Percentiles rank a stretch among this genome's conserved stretches.
Evolutionary conservation across 2,888 invertebrate species (phyloP).

Genomic region (Syrphus vitripennis): DNA sequence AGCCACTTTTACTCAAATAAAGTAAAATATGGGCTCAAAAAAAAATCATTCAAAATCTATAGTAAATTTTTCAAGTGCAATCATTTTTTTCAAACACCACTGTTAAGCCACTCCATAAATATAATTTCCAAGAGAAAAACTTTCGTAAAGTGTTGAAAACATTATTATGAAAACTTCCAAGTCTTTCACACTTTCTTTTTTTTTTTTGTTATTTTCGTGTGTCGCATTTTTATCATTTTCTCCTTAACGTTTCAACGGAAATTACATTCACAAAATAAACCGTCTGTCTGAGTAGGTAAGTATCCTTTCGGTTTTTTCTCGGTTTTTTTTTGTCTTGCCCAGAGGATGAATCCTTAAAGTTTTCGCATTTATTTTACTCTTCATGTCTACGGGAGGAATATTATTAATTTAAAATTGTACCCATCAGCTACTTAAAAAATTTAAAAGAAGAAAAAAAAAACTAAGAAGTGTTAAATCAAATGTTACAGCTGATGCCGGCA

Average conservation of each 20-base stretch:
- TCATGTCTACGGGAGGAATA: conserved; percentile 47
- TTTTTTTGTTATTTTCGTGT: conserved; percentile 15
- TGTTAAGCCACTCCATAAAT: conserved; percentile 45
- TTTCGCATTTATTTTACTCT: conserved; percentile 67
- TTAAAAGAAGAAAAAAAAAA: neutral
- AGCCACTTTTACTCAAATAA: too few species aligned
- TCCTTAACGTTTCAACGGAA: conserved; percentile 49
- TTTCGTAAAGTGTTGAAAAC: conserved; percentile 43
- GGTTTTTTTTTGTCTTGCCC: conserved; percentile 5
- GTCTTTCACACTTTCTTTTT: conserved; percentile 41
- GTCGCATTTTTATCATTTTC: conserved; percentile 61
- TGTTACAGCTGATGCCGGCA: conserved; percentile 39
- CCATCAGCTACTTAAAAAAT: neutral
- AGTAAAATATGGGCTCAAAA: too few species aligned
- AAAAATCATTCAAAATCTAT: too few species aligned
- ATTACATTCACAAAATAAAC: conserved; percentile 64
- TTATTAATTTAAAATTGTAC: conserved; percentile 57
- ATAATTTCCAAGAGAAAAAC: conserved; percentile 30
- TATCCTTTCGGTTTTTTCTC: neutral
- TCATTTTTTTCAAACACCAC: conserved; percentile 3
- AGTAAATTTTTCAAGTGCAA: neutral
- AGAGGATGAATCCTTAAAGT: conserved; percentile 39
- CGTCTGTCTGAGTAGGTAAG: conserved; percentile 42
- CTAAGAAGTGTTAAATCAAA: conserved; percentile 16
- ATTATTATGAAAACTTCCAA: conserved; percentile 47